Percentiles rank a stretch among this genome's conserved stretches.
These are phyloP conservation scores for Stictocephala bisonia DNA, from an alignment of 2,888 invertebrate species.

Conservation along the genomic window DNA sequence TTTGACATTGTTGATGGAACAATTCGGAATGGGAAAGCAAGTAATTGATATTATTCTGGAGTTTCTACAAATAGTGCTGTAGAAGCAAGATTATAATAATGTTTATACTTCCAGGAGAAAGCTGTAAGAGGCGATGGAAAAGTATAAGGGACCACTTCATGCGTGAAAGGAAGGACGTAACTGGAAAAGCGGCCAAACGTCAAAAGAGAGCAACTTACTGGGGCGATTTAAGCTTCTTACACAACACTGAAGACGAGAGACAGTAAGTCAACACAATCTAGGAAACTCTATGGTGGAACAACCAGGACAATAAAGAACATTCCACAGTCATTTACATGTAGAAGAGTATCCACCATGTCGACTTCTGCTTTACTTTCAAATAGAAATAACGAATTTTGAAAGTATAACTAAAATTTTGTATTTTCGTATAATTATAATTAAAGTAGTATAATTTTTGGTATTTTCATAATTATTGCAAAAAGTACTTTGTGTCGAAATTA, in stretches of 20 bases:
- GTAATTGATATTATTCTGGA: not conserved
- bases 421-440: too few relatives aligned
- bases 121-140: slow-evolving; percentile 17
- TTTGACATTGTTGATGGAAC: not conserved
- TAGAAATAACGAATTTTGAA: too few relatives aligned
- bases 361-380: too few relatives aligned
- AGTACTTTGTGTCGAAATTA: too few relatives aligned
- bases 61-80: not conserved
- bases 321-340: too few relatives aligned
- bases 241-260: slow-evolving; percentile 40
- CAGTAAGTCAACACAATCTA: too few relatives aligned
- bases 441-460: too few relatives aligned
- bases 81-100: not conserved
- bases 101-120: slow-evolving; percentile 5
- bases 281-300: too few relatives aligned
- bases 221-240: slow-evolving; percentile 25
- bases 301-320: too few relatives aligned
- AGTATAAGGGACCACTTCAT: slow-evolving; percentile 30
- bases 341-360: too few relatives aligned
- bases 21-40: not conserved
- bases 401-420: too few relatives aligned
- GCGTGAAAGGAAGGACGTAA: slow-evolving; percentile 18
- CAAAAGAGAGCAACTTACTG: not conserved
- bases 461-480: too few relatives aligned
- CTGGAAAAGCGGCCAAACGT: slow-evolving; percentile 10